Base-by-base conservation (phyloP, 2,797 vertebrate species). In the Scarus forsteni region DNA sequence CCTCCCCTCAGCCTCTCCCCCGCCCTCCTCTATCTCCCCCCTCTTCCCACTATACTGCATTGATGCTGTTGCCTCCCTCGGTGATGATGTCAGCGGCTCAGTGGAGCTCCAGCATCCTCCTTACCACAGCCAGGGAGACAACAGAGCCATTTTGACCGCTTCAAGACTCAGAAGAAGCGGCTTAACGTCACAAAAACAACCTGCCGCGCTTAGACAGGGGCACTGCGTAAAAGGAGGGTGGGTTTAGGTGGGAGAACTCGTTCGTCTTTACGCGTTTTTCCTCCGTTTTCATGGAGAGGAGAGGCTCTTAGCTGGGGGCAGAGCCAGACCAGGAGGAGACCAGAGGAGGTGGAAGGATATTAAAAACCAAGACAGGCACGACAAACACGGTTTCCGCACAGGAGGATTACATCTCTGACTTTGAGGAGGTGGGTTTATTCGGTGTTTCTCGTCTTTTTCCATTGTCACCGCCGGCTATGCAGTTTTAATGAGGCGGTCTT, bases 141-240 rank as follows among this genome's bases (percentile, higher is more conserved):
- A 77, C 90, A 92, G 91, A 92, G 93, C 92, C 92, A 94, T 93
- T 94, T 94, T 94, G 90, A 88, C 92, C 89, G 84, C 73, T 74
- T 34, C 36, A 44, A 60, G 66, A 65, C 74, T 42, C 73, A 44
- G 63, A 58, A 76, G 51, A 19, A 42, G 45, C 68, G 42, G 16
- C 50, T 56, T 52, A 45, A 0, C 27, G n/a, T 14, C 59, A 36
- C 14, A 1, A 18, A 16, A 12, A 60, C 39, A 27, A 1, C 42
- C 68, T 27, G 49, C 52, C 34, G 27, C 57, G 13, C 15, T 11
- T 34, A 18, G 36, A 45, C 38, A 53, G n/a, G 11, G 60, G 14
- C 35, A 53, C 44, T 50, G 18, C n/a, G 44, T 8, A 38, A n/a
- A 27, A 35, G 59, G 53, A 42, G 64, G 40, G 73, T 48, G 46